phyloP scores from a whole-genome alignment of 1,140 invertebrate species.

The Magallana angulata region DNA sequence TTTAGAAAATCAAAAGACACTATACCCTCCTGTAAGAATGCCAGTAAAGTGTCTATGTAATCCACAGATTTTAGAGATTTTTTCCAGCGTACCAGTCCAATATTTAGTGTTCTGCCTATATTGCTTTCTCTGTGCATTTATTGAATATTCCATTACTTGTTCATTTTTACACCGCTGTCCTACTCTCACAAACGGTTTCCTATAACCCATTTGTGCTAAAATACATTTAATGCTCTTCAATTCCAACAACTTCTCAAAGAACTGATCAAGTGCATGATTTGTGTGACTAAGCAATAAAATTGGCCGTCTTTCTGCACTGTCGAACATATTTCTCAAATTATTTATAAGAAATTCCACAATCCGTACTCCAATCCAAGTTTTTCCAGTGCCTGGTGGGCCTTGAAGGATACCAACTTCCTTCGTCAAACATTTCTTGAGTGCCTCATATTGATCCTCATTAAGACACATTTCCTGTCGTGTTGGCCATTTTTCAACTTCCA shows the following conservation, averaged over 20 bases:
- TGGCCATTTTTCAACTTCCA: constrained; percentile 61
- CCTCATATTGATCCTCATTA: constrained; percentile 79
- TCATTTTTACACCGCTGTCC: constrained; percentile 47
- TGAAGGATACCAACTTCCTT: constrained; percentile 85
- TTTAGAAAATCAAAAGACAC: not conserved
- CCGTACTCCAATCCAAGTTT: constrained; percentile 75
- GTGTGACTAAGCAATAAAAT: constrained; percentile 91
- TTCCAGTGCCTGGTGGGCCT: constrained; percentile 79
- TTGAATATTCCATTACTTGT: constrained; percentile 40
- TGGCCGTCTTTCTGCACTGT: constrained; percentile 73
- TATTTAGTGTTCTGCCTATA: constrained; percentile 71
- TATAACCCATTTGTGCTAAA: not conserved
- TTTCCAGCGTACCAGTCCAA: constrained; percentile 55
- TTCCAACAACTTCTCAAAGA: constrained; percentile 84
- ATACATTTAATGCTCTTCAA: not conserved
- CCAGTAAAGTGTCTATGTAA: not conserved
- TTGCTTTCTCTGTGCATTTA: constrained; percentile 50
- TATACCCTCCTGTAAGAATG: not conserved
- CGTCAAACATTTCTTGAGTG: constrained; percentile 78
- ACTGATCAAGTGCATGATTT: constrained; percentile 93
- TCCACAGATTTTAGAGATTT: not conserved
- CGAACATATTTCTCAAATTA: constrained; percentile 57
- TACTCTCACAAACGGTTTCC: constrained; percentile 52
- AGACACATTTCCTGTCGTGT: constrained; percentile 63
- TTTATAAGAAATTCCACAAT: constrained; percentile 72